A percentile compares a stretch with the other conserved stretches of the same genome.
Evolutionary conservation across 2,888 invertebrate species (phyloP).

Genomic region (Apamea epomidion): DNA sequence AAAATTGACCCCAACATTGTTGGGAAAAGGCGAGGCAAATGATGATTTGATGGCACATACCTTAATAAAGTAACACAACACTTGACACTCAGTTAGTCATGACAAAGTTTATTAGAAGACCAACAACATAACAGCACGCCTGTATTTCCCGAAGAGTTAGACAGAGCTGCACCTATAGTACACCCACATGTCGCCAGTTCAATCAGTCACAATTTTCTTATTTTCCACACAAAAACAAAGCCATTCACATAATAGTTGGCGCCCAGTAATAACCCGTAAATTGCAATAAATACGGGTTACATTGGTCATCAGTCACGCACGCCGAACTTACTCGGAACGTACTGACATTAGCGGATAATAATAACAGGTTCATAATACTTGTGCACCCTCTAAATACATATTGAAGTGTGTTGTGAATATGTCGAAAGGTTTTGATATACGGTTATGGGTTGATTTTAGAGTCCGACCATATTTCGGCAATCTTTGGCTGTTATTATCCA

Average conservation of each 20-base stretch:
- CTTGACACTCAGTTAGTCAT: background rate
- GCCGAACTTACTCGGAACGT: constrained; percentile 47
- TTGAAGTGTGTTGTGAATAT: constrained; percentile 13
- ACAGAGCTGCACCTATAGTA: background rate
- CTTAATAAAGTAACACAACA: background rate
- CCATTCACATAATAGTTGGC: constrained; percentile 27
- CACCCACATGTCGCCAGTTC: no score
- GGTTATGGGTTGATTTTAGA: background rate
- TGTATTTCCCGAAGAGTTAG: background rate
- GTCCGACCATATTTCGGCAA: background rate
- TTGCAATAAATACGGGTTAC: constrained; percentile 61
- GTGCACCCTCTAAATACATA: constrained; percentile 22
- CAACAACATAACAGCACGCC: background rate
- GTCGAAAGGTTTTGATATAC: constrained; percentile 17
- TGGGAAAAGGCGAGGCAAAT: no score
- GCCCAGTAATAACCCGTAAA: constrained; percentile 54
- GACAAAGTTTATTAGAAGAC: background rate
- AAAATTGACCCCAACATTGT: no score
- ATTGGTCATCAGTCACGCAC: constrained; percentile 64
- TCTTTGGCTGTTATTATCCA: background rate
- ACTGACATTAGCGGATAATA: constrained; percentile 54
- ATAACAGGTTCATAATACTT: constrained; percentile 36
- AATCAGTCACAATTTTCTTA: constrained; percentile 16
- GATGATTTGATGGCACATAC: no score
- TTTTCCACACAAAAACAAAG: constrained; percentile 20